Base-by-base conservation (phyloP, 2,113 vertebrate genomes). In the Pachyramphus minor region DNA sequence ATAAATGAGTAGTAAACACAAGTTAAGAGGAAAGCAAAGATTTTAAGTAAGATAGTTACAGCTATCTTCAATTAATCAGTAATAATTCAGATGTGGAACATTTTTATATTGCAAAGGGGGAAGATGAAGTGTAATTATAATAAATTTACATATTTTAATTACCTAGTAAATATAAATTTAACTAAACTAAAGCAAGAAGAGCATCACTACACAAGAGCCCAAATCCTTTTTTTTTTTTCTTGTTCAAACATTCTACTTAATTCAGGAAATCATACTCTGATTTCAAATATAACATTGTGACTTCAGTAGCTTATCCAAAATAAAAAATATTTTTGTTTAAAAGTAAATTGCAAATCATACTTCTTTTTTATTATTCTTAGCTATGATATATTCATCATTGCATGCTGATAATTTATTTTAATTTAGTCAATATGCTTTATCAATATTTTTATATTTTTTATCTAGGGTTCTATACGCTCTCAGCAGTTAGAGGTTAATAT, bases 121-220 rank as follows among this genome's bases (percentile, higher is more conserved):
- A 66, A 72, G 7, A 14, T 0, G 1, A 37, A 55, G 6, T 23
- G 11, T 24, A 59, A 71, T 75, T 72, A 45, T 35, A 67, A 25
- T 49, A 88, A 41, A 83, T n/a, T 45, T 90, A 2, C 4, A 45
- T 63, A n/a, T 25, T 76, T 66, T 64, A 77, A 49, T 93, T 95
- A 73, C 22, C 5, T 91, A 15, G 45, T 73, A 87, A 91, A 62
- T 69, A 62, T 52, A 81, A n/a, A 12, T 9, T 60, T 91, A 16
- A 50, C 11, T 60, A 45, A 79, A 62, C 27, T 50, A 39, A 10
- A 73, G 24, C n/a, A 77, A n/a, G 37, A 66, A 56, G n/a, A 91
- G 0, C 11, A 69, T 44, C 19, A 58, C 6, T 21, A 58, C 17
- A 69, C 13, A 68, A 81, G 45, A 53, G 74, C 0, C 1, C 5